Percentiles rank a stretch among this genome's conserved stretches.
These are phyloP conservation scores for Drosophila monieri DNA, from an alignment of 2,888 invertebrate species.

Conservation along the genomic window DNA sequence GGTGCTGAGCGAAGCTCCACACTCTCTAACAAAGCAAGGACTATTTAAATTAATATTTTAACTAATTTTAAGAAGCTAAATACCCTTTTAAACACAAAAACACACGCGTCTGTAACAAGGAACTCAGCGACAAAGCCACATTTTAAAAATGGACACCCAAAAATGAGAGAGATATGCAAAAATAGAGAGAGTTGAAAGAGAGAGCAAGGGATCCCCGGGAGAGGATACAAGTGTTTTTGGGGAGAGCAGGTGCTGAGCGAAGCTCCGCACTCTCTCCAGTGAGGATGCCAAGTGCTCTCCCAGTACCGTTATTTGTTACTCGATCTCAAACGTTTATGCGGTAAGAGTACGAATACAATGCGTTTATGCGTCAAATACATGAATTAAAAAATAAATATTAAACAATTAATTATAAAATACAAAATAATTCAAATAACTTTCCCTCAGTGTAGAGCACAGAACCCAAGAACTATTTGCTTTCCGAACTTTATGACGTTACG, in stretches of 20 bases:
- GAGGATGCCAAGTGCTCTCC: no score
- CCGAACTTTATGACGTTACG: constrained; percentile 66
- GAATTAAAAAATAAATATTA: background rate
- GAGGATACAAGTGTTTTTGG: background rate
- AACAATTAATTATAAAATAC: background rate
- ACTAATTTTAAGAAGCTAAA: background rate
- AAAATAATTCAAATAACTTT: background rate
- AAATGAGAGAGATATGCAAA: background rate
- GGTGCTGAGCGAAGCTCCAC: no score
- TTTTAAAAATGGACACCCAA: background rate
- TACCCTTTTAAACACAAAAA: background rate
- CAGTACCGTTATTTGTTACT: no score
- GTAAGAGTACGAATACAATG: no score
- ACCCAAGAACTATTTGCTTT: constrained; percentile 23
- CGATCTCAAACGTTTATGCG: no score
- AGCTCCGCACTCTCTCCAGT: no score
- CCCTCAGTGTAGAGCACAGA: background rate
- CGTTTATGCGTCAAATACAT: no score
- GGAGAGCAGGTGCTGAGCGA: background rate
- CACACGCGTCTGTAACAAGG: background rate
- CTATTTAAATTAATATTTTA: background rate
- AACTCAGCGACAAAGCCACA: background rate
- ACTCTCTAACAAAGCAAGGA: background rate
- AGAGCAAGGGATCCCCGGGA: background rate
- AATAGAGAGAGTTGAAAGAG: background rate